Percentiles rank a stretch among this genome's conserved stretches.
Conservation (phyloP, 2,113 vertebrate species). For the Odocoileus virginianus region DNA sequence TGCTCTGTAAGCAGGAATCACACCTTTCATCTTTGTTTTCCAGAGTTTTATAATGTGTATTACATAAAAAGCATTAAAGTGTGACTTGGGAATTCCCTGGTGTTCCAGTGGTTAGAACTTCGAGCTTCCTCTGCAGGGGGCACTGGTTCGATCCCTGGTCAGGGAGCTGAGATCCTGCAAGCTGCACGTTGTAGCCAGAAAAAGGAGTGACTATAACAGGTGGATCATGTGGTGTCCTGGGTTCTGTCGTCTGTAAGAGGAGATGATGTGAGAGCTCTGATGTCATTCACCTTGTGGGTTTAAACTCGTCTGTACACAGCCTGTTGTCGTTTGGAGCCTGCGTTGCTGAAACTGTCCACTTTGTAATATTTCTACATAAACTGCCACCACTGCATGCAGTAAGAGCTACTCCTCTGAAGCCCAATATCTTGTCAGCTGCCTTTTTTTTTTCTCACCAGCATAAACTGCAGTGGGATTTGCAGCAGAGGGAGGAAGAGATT, state of each 20-base stretch:
- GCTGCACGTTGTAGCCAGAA: background rate
- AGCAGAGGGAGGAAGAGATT: slow-evolving; percentile 90
- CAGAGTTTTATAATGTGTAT: background rate
- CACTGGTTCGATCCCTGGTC: background rate
- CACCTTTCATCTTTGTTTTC: background rate
- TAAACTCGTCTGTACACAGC: background rate
- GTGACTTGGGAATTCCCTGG: background rate
- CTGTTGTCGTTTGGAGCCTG: background rate
- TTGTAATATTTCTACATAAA: background rate
- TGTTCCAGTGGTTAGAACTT: background rate
- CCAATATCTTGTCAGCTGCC: background rate
- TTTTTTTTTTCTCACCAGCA: slow-evolving; percentile 77
- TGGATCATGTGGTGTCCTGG: background rate
- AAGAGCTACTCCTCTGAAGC: background rate
- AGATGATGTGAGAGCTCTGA: background rate
- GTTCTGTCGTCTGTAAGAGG: background rate
- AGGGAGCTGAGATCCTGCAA: background rate
- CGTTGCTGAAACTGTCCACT: background rate
- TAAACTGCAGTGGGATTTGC: slow-evolving; percentile 90
- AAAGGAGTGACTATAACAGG: background rate
- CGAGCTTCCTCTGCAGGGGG: background rate
- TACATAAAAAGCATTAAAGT: background rate
- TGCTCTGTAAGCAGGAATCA: background rate
- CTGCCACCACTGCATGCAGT: background rate
- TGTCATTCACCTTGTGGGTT: background rate